phyloP scores from a whole-genome alignment of 2,888 invertebrate species.

The Dromius quadrimaculatus region DNA sequence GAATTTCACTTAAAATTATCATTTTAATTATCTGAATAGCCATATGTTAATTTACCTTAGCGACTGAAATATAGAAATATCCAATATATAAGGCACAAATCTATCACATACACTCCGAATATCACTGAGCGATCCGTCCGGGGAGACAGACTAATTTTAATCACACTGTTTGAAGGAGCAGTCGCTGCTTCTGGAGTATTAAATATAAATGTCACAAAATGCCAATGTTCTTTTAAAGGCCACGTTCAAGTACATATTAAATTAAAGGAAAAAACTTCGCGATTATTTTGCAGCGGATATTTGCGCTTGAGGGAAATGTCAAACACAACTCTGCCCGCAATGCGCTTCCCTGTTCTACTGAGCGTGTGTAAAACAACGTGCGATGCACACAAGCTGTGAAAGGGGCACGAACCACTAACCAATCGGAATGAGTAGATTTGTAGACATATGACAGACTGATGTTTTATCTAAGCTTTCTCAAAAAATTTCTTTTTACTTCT shows the following conservation, averaged over 20 bases:
- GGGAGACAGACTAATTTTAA: constrained; percentile 31
- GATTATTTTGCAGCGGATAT: neutral
- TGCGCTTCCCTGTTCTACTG: constrained; percentile 34
- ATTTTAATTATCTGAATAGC: constrained; percentile 15
- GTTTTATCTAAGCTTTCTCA: constrained; percentile 32
- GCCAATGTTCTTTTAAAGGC: constrained; percentile 3
- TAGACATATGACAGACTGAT: constrained; percentile 35
- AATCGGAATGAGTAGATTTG: constrained; percentile 20
- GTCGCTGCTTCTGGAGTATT: constrained; percentile 23
- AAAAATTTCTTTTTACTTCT: constrained; percentile 18
- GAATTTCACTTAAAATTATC: constrained; percentile 31
- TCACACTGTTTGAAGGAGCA: constrained; percentile 28
- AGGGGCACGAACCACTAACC: constrained; percentile 34
- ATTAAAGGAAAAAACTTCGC: constrained; percentile 2
- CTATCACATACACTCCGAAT: constrained; percentile 18
- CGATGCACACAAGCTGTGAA: neutral
- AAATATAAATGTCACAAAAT: constrained; percentile 38
- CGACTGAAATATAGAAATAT: constrained; percentile 8
- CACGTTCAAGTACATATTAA: constrained; percentile 3
- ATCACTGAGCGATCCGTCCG: constrained; percentile 9
- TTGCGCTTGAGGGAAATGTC: constrained; percentile 13
- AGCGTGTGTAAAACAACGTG: constrained; percentile 3
- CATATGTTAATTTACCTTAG: no score
- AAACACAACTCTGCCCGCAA: constrained; percentile 26
- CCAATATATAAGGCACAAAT: constrained; percentile 15